Evolutionary conservation across 2,113 vertebrate genomes (phyloP), one percentile per base, ranked within the genome.

Genomic region (Empidonax alnorum): DNA sequence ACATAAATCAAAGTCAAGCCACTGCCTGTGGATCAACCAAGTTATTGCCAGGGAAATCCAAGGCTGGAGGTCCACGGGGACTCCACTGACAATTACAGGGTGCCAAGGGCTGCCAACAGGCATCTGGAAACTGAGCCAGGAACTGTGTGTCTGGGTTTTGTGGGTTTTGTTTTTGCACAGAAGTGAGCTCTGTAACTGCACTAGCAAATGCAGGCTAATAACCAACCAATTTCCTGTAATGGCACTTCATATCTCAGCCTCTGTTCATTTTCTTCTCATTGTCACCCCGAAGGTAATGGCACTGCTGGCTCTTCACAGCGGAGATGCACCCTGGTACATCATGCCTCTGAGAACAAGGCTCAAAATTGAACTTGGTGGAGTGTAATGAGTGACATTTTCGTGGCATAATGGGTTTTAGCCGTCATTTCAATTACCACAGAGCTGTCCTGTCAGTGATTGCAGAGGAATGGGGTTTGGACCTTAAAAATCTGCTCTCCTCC

Each of bases 161-260:
- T 41, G n/a, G 3, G 9, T 28, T 77, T 47, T 80, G 25, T 19
- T 71, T 94, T 87, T 87, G 52, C 33, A 56, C 25, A 69, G 69
- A 76, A 28, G n/a, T 56, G 61, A 93, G 49, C 9, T 77, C 55
- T 90, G 46, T 23, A 87, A n/a, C 68, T 77, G 39, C 56, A 56
- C 55, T n/a, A 71, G 65, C 47, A 93, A 93, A 74, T 50, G 49
- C 39, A 61, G 73, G 47, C 39, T 92, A 88, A 92, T 86, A 96
- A 94, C 55, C 67, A 93, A 80, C 75, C 63, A 44, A 81, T 83
- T 95, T 94, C 61, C 65, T 61, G 56, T 84, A 94, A 93, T 74
- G 65, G 35, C 52, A 72, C 76, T 94, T 96, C 73, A 67, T 90
- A 89, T 92, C 75, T 86, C 88, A 76, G 37, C 50, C 52, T 88